These are phyloP conservation scores for Acleris literana DNA, from an alignment of 2,888 invertebrate genomes.

Conservation along the genomic window DNA sequence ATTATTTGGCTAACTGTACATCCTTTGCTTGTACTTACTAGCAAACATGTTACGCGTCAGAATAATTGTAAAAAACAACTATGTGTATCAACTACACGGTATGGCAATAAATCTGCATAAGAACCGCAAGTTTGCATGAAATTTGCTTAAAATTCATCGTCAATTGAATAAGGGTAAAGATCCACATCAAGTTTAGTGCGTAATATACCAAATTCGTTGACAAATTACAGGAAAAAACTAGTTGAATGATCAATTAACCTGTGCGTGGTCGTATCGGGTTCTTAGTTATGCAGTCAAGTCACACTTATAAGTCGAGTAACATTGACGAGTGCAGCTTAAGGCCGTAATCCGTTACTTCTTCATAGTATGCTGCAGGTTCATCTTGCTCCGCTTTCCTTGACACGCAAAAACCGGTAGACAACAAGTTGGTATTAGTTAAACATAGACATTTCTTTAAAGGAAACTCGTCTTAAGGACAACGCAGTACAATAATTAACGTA, in stretches of 20 bases:
- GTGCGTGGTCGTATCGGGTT: conserved; percentile 42
- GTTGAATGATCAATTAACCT: conserved; percentile 48
- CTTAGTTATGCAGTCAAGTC: conserved; percentile 38
- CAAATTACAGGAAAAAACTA: conserved; percentile 39
- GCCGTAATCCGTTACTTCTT: conserved; percentile 16
- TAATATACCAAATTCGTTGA: conserved; percentile 37
- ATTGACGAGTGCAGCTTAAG: conserved; percentile 38
- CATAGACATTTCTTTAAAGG: conserved; percentile 1
- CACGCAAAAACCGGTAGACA: conserved; percentile 17
- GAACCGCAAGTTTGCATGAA: conserved; percentile 3
- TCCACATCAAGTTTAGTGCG: conserved; percentile 12
- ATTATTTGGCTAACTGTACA: too few species aligned
- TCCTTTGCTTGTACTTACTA: too few species aligned
- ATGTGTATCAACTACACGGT: neutral
- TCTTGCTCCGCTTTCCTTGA: conserved; percentile 30
- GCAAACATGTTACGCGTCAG: too few species aligned
- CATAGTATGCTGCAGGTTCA: conserved; percentile 13
- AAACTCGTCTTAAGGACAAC: neutral
- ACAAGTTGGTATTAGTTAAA: conserved; percentile 4
- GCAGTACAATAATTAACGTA: neutral
- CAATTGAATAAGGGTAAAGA: conserved; percentile 15
- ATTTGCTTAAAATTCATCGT: conserved; percentile 12
- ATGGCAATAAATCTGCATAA: neutral
- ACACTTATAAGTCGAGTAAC: conserved; percentile 53
- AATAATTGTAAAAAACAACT: neutral